Evolutionary conservation across 2,797 vertebrate genomes (phyloP), one percentile per base, ranked within the genome.

Genomic region (Octomys mimax): DNA sequence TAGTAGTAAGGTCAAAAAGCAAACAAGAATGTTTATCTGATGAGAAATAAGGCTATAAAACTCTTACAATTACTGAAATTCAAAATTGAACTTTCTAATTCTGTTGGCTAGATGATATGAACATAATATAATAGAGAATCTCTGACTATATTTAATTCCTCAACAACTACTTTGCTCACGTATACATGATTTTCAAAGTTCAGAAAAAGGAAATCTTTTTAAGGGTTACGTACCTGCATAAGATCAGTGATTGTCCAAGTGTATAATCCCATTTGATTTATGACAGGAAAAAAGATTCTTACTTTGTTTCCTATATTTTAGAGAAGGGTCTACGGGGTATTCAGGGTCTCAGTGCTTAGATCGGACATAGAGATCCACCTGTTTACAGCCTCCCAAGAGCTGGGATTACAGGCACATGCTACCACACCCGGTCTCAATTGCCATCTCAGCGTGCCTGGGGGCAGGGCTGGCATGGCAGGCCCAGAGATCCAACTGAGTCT

Each of bases 51-150:
- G 92, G 62, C 1, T 52, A 91, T 26, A 80, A 87, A 42, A 39
- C 26, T 94, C 79, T 54, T 19, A 31, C 81, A 88, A 52, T 61
- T 16, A 28, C 19, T 87, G 11, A 96, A 83, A 94, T 77, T 36
- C 81, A 14, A 19, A 71, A 59, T 46, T 96, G 90, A 87, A 70
- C 31, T 87, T 78, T 88, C 24, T 24, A 92, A 59, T 83, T 89
- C 6, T 85, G 0, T 46, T 36, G 83, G 61, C 66, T 26, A 91
- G 19, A 46, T 91, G 36, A 84, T 28, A 64, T 59, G 9, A 94
- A 52, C 59, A 71, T 13, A 39, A 42, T 1, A 86, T 13, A 83
- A 93, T 8, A 70, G 78, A 77, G 8, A 62, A 39, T 73, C n/a
- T 83, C n/a, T 59, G 77, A 80, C 26, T 61, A 91, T 26, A 89